These are phyloP conservation scores for Lasioglossum villosulum DNA, from an alignment of 2,888 invertebrate species.

Conservation along the genomic window DNA sequence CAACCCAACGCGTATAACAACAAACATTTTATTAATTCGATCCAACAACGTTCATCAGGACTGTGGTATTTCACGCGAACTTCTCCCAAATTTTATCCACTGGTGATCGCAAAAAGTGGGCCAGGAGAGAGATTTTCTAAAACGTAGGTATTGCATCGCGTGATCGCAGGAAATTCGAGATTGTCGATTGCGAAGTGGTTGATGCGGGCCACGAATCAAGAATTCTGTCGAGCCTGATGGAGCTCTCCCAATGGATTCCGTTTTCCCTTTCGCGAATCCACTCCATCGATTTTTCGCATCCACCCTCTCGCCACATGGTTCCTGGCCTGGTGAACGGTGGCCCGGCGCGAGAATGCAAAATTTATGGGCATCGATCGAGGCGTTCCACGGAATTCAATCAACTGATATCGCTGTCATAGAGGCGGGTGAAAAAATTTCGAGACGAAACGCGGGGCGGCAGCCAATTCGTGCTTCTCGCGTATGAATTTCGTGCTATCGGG, in stretches of 20 bases:
- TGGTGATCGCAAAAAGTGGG: neutral
- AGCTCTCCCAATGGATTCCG: slow-evolving; percentile 27
- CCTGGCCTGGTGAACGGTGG: neutral
- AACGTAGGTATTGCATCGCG: neutral
- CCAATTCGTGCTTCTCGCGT: neutral
- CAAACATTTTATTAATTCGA: neutral
- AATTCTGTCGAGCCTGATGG: slow-evolving; percentile 1
- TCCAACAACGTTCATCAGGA: neutral
- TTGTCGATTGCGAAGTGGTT: neutral
- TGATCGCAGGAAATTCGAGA: neutral
- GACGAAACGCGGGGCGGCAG: neutral
- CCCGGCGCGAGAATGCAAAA: slow-evolving; percentile 51
- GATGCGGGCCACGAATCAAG: slow-evolving; percentile 13
- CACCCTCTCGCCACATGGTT: neutral
- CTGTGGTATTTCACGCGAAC: neutral
- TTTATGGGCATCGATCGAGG: slow-evolving; percentile 52
- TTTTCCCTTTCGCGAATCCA: slow-evolving; percentile 53
- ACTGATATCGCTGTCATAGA: slow-evolving; percentile 43
- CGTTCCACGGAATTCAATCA: slow-evolving; percentile 64
- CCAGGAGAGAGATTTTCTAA: neutral
- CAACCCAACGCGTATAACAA: no score
- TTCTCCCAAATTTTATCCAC: neutral
- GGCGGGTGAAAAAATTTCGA: neutral
- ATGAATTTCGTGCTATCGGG: slow-evolving; percentile 21
- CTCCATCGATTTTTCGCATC: slow-evolving; percentile 58